Base-by-base conservation (phyloP, 2,113 vertebrate genomes). In the Rynchops niger region DNA sequence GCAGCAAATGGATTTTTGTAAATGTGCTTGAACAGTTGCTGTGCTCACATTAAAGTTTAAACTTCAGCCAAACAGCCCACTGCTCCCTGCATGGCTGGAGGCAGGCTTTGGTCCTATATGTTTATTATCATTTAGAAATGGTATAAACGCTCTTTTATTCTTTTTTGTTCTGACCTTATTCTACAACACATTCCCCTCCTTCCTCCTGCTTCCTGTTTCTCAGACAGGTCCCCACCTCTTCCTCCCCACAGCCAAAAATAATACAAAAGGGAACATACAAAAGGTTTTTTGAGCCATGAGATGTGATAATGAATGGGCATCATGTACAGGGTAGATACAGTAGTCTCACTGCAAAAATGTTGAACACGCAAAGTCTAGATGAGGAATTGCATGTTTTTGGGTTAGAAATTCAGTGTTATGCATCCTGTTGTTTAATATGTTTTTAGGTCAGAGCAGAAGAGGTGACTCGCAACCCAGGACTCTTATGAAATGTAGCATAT, bases 181-280 rank as follows among this genome's bases (percentile, higher is more conserved):
- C 96, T 93, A 42, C 76, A 86, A 81, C 27, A 2, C 55, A 59
- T 97, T 97, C 86, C 55, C 76, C 89, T 91, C 56, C 78, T 96
- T 86, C 80, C 86, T 88, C 40, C 82, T 92, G 79, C 87, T 94
- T 97, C 96, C 96, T 96, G 95, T 96, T 97, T 97, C 95, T 72
- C 93, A 96, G 94, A 92, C 93, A 94, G 82, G 79, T 92, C 88
- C 61, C 97, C 92, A 93, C 94, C 93, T 95, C 79, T 97, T 97
- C 95, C 93, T 97, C 93, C 82, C 53, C 67, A 70, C 86, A 65
- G 95, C 93, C 93, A 95, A 97, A 96, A 97, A 96, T 96, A 97
- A 96, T 94, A 91, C 71, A 91, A 93, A 97, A 91, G 82, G n/a
- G 91, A 96, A 86, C 74, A 67, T 21, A 92, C 74, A 94, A 93